Conservation (phyloP, 2,113 vertebrate species). For the Petroica traversi region DNA sequence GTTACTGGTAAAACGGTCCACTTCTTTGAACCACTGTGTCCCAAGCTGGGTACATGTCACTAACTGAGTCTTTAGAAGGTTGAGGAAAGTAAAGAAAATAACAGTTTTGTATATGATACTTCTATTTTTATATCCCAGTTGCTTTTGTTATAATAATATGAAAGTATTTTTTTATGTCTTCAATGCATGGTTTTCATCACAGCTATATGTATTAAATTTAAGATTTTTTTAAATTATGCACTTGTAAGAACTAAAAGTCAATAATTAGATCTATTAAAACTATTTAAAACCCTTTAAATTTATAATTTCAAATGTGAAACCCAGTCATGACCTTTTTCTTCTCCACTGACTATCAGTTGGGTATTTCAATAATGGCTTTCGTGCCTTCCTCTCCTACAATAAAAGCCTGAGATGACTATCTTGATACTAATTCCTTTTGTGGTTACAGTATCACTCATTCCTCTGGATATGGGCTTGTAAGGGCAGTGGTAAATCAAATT, state of each 20-base stretch:
- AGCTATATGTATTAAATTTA: not conserved
- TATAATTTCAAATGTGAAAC: not conserved
- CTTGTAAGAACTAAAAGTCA: not conserved
- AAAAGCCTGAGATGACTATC: not conserved
- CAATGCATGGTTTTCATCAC: not conserved
- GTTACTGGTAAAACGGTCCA: not conserved
- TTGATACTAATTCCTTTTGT: not conserved
- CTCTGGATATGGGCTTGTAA: not conserved
- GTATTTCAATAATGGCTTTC: not conserved
- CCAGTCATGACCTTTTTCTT: not conserved
- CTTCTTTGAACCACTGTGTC: not conserved
- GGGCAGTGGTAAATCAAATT: not conserved
- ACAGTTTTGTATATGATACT: not conserved
- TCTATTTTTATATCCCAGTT: not conserved
- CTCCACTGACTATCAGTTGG: not conserved
- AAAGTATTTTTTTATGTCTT: not conserved
- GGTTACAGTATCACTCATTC: not conserved
- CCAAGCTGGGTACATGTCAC: not conserved
- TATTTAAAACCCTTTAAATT: not conserved
- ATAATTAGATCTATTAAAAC: not conserved
- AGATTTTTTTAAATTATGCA: not conserved
- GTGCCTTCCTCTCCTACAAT: not conserved
- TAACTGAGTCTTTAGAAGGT: not conserved
- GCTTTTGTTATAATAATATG: not conserved
- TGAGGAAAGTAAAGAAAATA: not conserved